Percentiles rank a stretch among this genome's conserved stretches.
Conservation (phyloP, 2,888 invertebrate genomes). For the Synanthedon formicaeformis region DNA sequence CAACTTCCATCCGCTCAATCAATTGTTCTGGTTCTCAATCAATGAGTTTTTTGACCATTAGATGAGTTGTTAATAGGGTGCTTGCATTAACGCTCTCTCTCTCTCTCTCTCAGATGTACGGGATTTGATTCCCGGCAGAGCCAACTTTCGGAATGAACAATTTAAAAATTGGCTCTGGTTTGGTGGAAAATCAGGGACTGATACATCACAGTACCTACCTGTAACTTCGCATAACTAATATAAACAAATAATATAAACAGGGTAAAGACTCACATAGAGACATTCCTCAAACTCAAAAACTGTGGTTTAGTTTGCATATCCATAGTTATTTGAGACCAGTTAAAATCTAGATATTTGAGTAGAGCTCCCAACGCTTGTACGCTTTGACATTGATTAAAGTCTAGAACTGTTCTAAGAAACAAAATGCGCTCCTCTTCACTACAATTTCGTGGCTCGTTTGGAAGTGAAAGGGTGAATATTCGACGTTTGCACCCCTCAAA, state of each 20-base stretch:
- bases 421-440: conserved; percentile 66
- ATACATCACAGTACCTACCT: too few species aligned
- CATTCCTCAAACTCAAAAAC: conserved; percentile 67
- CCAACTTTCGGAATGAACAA: too few species aligned
- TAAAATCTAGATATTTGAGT: conserved; percentile 76
- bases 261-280: conserved; percentile 71
- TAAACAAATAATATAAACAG: too few species aligned
- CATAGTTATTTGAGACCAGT: conserved; percentile 67
- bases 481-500: conserved; percentile 70
- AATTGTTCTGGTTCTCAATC: too few species aligned
- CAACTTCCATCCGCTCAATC: too few species aligned
- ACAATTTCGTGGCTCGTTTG: conserved; percentile 62
- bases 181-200: too few species aligned
- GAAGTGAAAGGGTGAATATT: conserved; percentile 64
- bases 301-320: conserved; percentile 60
- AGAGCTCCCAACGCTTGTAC: conserved; percentile 80
- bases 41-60: too few species aligned
- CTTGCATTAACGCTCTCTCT: too few species aligned
- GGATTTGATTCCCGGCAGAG: too few species aligned
- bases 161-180: too few species aligned
- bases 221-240: neutral
- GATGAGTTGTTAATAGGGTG: too few species aligned
- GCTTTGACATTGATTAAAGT: conserved; percentile 73
- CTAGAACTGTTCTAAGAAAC: conserved; percentile 73
- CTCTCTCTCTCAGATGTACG: too few species aligned